phyloP scores from a whole-genome alignment of 1,140 invertebrate genomes.

The Camponotus pennsylvanicus region DNA sequence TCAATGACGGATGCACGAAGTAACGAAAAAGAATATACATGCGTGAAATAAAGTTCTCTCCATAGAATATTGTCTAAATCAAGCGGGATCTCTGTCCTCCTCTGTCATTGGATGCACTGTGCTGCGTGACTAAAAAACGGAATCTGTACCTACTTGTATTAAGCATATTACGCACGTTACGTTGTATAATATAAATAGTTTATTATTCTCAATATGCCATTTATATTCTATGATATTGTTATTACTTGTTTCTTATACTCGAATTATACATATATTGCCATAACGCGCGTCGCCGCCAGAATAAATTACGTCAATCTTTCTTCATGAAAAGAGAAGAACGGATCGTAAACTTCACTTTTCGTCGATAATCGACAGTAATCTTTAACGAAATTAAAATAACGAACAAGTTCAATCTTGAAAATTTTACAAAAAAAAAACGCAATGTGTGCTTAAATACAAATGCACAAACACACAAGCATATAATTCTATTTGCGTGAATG shows the following conservation, averaged over 20 bases:
- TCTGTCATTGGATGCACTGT: slow-evolving; percentile 9
- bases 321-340: neutral
- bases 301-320: slow-evolving; percentile 33
- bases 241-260: slow-evolving; percentile 71
- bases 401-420: neutral
- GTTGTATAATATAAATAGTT: slow-evolving; percentile 83
- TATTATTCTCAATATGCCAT: slow-evolving; percentile 75
- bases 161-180: slow-evolving; percentile 76
- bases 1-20: neutral
- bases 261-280: slow-evolving; percentile 52
- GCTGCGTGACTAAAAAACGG: slow-evolving; percentile 31
- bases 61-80: neutral
- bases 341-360: no score
- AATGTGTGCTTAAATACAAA: neutral
- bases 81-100: neutral
- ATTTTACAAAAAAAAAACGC: neutral
- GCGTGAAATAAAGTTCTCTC: neutral
- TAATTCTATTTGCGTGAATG: neutral
- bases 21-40: neutral
- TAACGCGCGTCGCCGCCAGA: slow-evolving; percentile 45
- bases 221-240: slow-evolving; percentile 74
- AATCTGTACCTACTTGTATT: slow-evolving; percentile 73
- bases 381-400: neutral
- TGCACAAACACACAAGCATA: no score
- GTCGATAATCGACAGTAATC: neutral